These are phyloP conservation scores for Apodemia zela DNA, from an alignment of 2,888 invertebrate species.

Conservation along the genomic window DNA sequence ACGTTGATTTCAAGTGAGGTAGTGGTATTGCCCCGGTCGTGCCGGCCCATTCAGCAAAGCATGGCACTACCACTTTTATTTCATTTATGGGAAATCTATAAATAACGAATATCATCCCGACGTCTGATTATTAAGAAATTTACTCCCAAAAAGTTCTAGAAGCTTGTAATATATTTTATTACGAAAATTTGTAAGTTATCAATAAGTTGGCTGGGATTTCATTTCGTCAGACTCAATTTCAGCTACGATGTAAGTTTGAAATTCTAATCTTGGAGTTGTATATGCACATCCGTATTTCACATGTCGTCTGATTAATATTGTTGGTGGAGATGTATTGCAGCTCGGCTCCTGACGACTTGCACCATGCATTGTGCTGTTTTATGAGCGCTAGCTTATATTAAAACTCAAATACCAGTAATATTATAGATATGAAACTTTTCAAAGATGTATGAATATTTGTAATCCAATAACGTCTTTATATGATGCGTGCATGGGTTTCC, in stretches of 20 bases:
- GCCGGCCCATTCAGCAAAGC: too few species aligned
- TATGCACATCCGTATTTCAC: constrained; percentile 53
- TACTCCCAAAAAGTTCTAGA: too few species aligned
- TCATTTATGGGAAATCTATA: too few species aligned
- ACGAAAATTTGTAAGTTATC: not conserved
- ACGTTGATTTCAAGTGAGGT: too few species aligned
- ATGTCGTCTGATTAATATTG: constrained; percentile 72
- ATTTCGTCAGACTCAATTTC: constrained; percentile 64
- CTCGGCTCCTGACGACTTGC: constrained; percentile 54
- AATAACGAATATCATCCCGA: too few species aligned
- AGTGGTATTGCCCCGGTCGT: too few species aligned
- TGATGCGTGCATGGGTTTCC: too few species aligned
- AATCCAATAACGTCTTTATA: too few species aligned
- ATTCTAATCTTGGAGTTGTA: constrained; percentile 64
- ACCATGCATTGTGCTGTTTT: constrained; percentile 23
- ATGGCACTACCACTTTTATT: too few species aligned
- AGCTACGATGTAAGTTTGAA: constrained; percentile 54
- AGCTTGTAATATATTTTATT: not conserved
- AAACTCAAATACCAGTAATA: not conserved
- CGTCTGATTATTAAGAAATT: too few species aligned
- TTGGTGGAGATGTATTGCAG: constrained; percentile 41
- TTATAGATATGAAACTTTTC: not conserved
- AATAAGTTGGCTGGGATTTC: constrained; percentile 10
- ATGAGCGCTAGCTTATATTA: constrained; percentile 11
- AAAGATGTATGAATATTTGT: not conserved